Percentiles rank a stretch among this genome's conserved stretches.
phyloP scores from a whole-genome alignment of 2,888 invertebrate species.

The Macrophya annulata region DNA sequence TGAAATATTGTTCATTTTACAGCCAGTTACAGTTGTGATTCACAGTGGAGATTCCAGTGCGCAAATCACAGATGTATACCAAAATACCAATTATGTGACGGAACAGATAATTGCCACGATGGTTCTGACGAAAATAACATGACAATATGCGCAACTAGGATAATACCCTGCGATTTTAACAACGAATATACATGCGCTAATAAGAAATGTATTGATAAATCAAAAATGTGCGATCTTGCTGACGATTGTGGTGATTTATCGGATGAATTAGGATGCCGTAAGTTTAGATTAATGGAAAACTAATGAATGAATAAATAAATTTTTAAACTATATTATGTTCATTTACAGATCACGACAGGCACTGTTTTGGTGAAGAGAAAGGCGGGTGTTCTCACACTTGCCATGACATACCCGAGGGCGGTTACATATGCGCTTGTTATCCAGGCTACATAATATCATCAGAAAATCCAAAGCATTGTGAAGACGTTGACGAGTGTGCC shows the following conservation, averaged over 20 bases:
- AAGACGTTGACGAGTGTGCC: slow-evolving; percentile 95
- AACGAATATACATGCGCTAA: slow-evolving; percentile 95
- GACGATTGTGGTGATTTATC: slow-evolving; percentile 96
- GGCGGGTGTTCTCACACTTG: slow-evolving; percentile 97
- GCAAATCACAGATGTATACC: slow-evolving; percentile 93
- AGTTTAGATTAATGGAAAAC: slow-evolving; percentile 71
- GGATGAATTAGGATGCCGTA: slow-evolving; percentile 94
- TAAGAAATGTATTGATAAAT: slow-evolving; percentile 90
- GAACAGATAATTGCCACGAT: slow-evolving; percentile 96
- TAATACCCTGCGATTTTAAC: slow-evolving; percentile 88
- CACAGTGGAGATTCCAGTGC: slow-evolving; percentile 93
- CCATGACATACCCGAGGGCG: slow-evolving; percentile 90
- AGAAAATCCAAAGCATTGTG: slow-evolving; percentile 91
- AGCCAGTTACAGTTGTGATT: slow-evolving; percentile 93
- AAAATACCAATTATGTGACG: slow-evolving; percentile 93
- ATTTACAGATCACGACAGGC: slow-evolving; percentile 77
- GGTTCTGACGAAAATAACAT: slow-evolving; percentile 98
- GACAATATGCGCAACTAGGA: slow-evolving; percentile 90
- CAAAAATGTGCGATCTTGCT: slow-evolving; percentile 92
- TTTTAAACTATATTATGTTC: background rate
- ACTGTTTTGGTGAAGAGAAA: slow-evolving; percentile 79
- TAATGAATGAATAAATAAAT: slow-evolving; percentile 80
- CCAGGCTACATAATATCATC: slow-evolving; percentile 91
- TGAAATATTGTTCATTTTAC: slow-evolving; percentile 51
- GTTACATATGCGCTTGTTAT: slow-evolving; percentile 95